Base-by-base conservation (phyloP, 2,888 invertebrate genomes). In the Bedellia somnulentella region DNA sequence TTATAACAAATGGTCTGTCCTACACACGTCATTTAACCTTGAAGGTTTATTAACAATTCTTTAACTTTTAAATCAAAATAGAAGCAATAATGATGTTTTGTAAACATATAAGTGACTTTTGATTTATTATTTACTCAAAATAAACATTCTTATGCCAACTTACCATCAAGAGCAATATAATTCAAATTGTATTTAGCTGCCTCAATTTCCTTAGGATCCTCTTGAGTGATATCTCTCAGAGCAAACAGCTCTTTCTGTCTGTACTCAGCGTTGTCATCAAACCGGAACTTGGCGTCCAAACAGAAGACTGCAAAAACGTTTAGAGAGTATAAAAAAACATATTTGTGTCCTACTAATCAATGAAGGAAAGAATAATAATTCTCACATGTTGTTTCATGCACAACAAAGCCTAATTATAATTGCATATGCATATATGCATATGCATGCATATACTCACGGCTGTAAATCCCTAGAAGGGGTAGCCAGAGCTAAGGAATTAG, bases 211-310 rank as follows among this genome's bases (percentile, higher is more conserved):
- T 93, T 88, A 22, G 87, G 80, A 63, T 97, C 96, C 56, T 95
- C 95, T 56, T 97, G 96, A 13, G 86, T 81, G 80, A 85, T 89
- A 61, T 97, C 96, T 36, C 92, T 81, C 39, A 87, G 60, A 1
- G 70, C 80, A 51, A 95, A 96, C 29, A 97, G 70, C 34, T 90
- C 87, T 55, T 93, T 87, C 59, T 97, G 96, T 37, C 96, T 82
- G 63, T 87, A 96, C 35, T 88, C 86, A 1, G 95, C 91, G 53
- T 96, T 97, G 66, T 95, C 95, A 53, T 97, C 96, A 54, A 96
- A 95, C 47, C 93, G 83, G 60, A 95, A 87, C 61, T 97, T 97
- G 41, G 94, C 94, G 67, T 97, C 96, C 59, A 97, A 79, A 44
- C 94, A 93, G 61, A 86, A 93, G 58, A 89, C 94, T 94, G 52